These are phyloP conservation scores for Montipora sp. DNA, from an alignment of 64 coral and sea anemone genomes.

Conservation along the genomic window DNA sequence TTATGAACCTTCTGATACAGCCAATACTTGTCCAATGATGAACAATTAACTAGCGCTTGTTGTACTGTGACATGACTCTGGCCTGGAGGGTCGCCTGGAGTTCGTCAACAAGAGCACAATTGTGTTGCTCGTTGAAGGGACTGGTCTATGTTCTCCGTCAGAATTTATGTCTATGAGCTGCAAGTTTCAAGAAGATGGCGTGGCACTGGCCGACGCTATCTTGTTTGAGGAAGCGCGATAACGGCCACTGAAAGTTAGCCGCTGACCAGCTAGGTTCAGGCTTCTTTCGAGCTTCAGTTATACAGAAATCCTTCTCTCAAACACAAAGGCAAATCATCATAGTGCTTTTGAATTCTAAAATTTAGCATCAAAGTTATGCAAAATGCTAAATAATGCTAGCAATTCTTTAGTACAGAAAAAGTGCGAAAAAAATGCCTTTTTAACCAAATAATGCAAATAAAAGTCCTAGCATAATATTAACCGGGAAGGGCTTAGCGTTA, in stretches of 20 bases:
- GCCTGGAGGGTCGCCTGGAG: too few relatives aligned
- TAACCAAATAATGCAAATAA: conserved; percentile 51
- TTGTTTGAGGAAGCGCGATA: conserved; percentile 38
- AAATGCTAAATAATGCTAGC: conserved; percentile 17
- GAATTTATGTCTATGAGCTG: conserved; percentile 48
- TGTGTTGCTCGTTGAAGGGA: background rate
- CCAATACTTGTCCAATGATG: background rate
- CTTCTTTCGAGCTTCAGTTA: conserved; percentile 9
- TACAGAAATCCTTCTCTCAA: conserved; percentile 14
- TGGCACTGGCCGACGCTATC: conserved; percentile 31
- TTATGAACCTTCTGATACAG: background rate
- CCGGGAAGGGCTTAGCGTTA: conserved; percentile 8
- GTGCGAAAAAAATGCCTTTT: conserved; percentile 32
- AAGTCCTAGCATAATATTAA: conserved; percentile 7
- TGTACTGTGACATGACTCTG: background rate
- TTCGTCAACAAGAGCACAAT: background rate
- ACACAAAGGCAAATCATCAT: conserved; percentile 24
- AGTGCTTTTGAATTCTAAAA: conserved; percentile 26
- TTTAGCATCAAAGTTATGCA: conserved; percentile 22
- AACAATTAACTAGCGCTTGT: background rate
- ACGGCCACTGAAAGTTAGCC: conserved; percentile 42
- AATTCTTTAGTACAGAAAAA: background rate
- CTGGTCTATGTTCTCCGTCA: conserved; percentile 36
- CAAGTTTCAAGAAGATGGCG: conserved; percentile 59
- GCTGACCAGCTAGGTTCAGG: conserved; percentile 25